Evolutionary conservation across 2,113 vertebrate species (phyloP), one percentile per base, ranked within the genome.

Genomic region (Leucosticte australis): DNA sequence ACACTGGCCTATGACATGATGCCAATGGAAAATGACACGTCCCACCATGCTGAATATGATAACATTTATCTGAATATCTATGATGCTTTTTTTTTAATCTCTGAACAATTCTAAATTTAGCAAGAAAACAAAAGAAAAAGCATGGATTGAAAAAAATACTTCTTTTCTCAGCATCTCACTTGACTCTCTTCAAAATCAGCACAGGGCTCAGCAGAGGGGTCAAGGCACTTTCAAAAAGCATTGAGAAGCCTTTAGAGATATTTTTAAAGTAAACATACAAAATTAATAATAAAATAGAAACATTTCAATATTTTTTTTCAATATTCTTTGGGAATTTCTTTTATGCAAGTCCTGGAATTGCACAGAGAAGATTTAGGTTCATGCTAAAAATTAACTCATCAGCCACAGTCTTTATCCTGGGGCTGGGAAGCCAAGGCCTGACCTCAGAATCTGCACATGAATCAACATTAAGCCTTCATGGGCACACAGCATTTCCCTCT

Each of bases 21-120:
- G 95, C 88, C 97, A 95, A 90, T 55, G 44, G 65, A 87, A 97
- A 89, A 89, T 62, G 89, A 95, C 93, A 83, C 47, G 82, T 50
- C 57, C 42, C 83, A 95, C 93, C 79, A 80, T 33, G 33, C 80
- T 83, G 82, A 93, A 92, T 93, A 69, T 22, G 42, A 70, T 65
- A 83, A 60, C 27, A 41, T 64, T 74, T 92, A 74, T 22, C 75
- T 74, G 87, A 93, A 82, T 70, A 83, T 42, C 71, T 69, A 46
- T 30, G 10, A 69, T 20, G 22, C 5, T 39, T 62, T 67, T 49
- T 49, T 53, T 46, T 2, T 0, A 13, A 84, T 60, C 56, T 49
- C 53, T 35, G 39, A 89, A 76, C 16, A 57, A 52, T 30, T 84
- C 24, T 60, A 92, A 62, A 65, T 35, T 65, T 85, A 77, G 26